A percentile compares a stretch with the other conserved stretches of the same genome.
Conservation (phyloP, 2,113 vertebrate genomes). For the Amphiprion ocellaris region DNA sequence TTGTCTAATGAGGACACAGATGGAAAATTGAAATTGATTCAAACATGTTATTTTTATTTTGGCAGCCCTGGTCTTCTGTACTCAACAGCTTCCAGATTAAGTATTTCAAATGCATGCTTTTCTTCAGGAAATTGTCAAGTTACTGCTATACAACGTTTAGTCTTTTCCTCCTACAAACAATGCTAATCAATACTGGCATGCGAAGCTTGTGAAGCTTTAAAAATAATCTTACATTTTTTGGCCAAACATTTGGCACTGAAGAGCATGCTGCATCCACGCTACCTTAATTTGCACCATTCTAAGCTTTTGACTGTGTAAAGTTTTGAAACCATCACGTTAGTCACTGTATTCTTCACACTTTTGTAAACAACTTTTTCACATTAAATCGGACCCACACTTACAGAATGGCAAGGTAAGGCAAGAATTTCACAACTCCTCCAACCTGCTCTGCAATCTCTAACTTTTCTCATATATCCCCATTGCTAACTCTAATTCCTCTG, state of each 20-base stretch:
- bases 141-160: background rate
- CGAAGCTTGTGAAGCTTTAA: background rate
- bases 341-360: slow-evolving; percentile 85
- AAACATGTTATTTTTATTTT: background rate
- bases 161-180: background rate
- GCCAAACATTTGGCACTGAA: background rate
- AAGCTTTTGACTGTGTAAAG: slow-evolving; percentile 80
- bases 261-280: slow-evolving; percentile 74
- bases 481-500: slow-evolving; percentile 65
- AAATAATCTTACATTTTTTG: background rate
- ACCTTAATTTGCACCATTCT: slow-evolving; percentile 77
- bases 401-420: slow-evolving; percentile 90
- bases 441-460: slow-evolving; percentile 80
- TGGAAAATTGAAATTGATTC: background rate
- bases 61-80: slow-evolving; percentile 25
- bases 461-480: slow-evolving; percentile 66
- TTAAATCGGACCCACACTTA: slow-evolving; percentile 88
- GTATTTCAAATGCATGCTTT: slow-evolving; percentile 42
- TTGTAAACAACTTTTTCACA: slow-evolving; percentile 88
- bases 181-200: slow-evolving; percentile 15
- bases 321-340: slow-evolving; percentile 81
- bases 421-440: slow-evolving; percentile 80
- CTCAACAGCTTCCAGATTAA: background rate
- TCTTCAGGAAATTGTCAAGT: background rate
- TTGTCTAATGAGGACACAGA: background rate